Percentiles rank a stretch among this genome's conserved stretches.
These are phyloP conservation scores for Drosophila setosimentum DNA, from an alignment of 2,888 invertebrate genomes.

Conservation along the genomic window DNA sequence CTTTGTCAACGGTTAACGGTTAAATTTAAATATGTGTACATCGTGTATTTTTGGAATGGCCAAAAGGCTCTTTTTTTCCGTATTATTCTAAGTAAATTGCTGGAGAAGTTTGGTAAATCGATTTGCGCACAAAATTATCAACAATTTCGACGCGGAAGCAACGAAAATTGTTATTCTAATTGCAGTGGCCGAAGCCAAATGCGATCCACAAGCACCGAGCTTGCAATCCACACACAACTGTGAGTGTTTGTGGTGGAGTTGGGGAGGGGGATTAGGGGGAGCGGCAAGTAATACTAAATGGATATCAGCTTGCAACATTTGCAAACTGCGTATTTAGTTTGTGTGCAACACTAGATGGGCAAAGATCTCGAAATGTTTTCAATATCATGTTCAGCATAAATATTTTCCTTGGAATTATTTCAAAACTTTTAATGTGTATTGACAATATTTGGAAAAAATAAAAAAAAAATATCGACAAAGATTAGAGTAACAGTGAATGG, in stretches of 20 bases:
- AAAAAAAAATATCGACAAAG: neutral
- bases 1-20: slow-evolving; percentile 49
- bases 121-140: slow-evolving; percentile 34
- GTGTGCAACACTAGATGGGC: neutral
- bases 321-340: slow-evolving; percentile 23
- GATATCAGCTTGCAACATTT: neutral
- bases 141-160: slow-evolving; percentile 9
- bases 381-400: slow-evolving; percentile 17
- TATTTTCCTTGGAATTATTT: neutral
- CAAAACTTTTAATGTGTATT: neutral
- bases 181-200: neutral
- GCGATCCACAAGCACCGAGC: slow-evolving; percentile 9
- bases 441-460: neutral
- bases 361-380: slow-evolving; percentile 8
- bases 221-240: slow-evolving; percentile 35
- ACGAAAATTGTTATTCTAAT: slow-evolving; percentile 22
- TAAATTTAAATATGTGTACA: slow-evolving; percentile 56
- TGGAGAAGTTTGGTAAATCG: slow-evolving; percentile 41
- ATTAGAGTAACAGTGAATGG: neutral
- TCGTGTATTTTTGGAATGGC: slow-evolving; percentile 18
- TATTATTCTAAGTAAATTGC: slow-evolving; percentile 52
- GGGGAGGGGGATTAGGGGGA: no score
- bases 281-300: neutral
- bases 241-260: no score
- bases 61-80: slow-evolving; percentile 30